These are phyloP conservation scores for Chroicocephalus ridibundus DNA, from an alignment of 2,113 vertebrate genomes.

Conservation along the genomic window DNA sequence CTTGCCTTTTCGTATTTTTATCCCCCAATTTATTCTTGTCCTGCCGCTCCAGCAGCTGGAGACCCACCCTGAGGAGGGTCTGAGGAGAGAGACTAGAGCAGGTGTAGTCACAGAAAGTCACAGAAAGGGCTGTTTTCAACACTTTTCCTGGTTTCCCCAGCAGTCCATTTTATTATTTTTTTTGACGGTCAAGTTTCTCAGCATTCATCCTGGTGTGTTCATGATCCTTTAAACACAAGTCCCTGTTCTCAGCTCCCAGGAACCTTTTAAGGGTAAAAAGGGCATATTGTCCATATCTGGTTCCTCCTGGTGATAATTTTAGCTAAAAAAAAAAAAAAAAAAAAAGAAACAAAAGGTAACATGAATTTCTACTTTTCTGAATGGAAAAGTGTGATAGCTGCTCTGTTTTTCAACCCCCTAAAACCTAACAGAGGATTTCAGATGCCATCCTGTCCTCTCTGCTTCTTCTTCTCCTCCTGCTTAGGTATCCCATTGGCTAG, in stretches of 20 bases:
- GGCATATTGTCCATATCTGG: no score
- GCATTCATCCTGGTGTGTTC: background rate
- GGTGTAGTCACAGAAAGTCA: background rate
- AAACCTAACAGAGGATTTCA: background rate
- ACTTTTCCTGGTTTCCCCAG: background rate
- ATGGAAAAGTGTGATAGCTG: background rate
- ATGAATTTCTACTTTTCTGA: background rate
- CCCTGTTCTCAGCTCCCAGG: background rate
- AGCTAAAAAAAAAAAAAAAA: background rate
- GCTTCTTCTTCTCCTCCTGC: no score
- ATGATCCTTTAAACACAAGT: background rate
- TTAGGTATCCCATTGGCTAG: background rate
- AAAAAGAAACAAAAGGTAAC: background rate
- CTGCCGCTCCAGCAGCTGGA: background rate
- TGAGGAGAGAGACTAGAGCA: background rate
- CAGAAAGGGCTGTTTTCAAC: background rate
- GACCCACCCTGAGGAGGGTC: background rate
- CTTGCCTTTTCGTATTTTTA: conserved; percentile 28
- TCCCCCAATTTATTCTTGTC: conserved; percentile 13
- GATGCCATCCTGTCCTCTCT: background rate
- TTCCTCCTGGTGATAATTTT: background rate
- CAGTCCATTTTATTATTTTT: background rate
- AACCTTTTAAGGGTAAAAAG: background rate
- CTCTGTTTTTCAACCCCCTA: background rate
- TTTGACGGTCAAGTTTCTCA: background rate